Evolutionary conservation across 2,888 invertebrate genomes (phyloP).

Genomic region (Pelosia muscerda): DNA sequence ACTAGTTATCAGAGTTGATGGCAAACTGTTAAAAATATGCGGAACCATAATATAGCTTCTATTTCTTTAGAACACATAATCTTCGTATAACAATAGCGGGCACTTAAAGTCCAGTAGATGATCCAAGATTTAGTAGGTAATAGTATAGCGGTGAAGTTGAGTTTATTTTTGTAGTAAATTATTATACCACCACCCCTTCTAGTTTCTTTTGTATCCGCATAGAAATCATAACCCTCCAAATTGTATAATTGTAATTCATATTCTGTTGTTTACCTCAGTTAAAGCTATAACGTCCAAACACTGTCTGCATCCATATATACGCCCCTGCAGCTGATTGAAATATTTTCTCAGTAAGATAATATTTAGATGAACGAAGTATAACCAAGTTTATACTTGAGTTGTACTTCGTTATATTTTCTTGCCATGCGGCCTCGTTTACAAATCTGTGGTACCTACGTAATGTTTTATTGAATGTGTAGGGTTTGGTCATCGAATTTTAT

Average conservation of each 20-base stretch:
- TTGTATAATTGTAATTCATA: neutral
- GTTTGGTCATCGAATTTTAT: conserved; percentile 1
- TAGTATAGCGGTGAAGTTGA: no score
- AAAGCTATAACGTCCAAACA: conserved; percentile 8
- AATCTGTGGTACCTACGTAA: neutral
- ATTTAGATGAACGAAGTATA: conserved; percentile 5
- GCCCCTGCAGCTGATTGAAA: conserved; percentile 3
- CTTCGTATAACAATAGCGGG: no score
- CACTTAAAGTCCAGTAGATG: no score
- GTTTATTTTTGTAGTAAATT: no score
- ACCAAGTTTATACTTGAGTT: neutral
- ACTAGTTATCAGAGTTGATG: no score
- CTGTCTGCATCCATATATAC: neutral
- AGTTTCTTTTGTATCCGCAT: conserved; percentile 1
- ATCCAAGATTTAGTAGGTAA: no score
- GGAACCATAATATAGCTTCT: no score
- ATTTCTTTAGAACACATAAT: no score
- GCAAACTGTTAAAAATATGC: no score
- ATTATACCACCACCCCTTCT: no score
- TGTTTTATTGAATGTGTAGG: neutral
- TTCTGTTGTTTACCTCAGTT: conserved; percentile 9
- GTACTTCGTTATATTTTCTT: neutral
- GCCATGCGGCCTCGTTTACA: neutral
- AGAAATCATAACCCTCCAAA: neutral
- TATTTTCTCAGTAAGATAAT: conserved; percentile 14